These are phyloP conservation scores for Chionomys nivalis DNA, from an alignment of 2,113 vertebrate genomes.

Conservation along the genomic window DNA sequence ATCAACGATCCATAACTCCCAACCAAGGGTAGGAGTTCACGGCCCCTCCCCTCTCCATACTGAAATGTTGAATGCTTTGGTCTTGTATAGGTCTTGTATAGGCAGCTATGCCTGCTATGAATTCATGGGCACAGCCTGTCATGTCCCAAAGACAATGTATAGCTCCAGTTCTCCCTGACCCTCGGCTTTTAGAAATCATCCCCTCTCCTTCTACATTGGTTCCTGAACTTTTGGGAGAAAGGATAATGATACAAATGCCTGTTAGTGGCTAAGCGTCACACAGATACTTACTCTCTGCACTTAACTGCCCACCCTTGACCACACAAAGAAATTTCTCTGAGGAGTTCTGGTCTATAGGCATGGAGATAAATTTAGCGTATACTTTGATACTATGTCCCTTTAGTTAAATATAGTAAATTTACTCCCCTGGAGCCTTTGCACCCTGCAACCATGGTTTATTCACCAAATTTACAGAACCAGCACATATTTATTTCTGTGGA, in stretches of 20 bases:
- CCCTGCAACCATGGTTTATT: background rate
- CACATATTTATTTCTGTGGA: background rate
- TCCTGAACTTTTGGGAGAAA: background rate
- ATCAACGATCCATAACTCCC: background rate
- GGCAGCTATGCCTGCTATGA: background rate
- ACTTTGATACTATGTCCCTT: background rate
- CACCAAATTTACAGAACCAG: background rate
- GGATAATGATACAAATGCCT: background rate
- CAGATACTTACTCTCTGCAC: background rate
- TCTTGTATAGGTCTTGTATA: background rate
- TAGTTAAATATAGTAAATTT: background rate
- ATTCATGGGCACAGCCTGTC: background rate
- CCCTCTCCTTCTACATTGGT: background rate
- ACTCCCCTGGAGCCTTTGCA: background rate
- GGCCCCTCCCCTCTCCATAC: background rate
- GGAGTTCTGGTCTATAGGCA: background rate
- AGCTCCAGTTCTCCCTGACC: background rate
- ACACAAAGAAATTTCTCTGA: background rate
- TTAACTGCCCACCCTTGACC: background rate
- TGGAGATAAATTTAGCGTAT: background rate
- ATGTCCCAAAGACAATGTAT: no score
- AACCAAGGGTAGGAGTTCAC: background rate
- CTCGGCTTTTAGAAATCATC: background rate
- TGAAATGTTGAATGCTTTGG: background rate
- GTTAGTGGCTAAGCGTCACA: background rate